phyloP scores from a whole-genome alignment of 1,140 invertebrate genomes.

The Brachionus angularis region DNA sequence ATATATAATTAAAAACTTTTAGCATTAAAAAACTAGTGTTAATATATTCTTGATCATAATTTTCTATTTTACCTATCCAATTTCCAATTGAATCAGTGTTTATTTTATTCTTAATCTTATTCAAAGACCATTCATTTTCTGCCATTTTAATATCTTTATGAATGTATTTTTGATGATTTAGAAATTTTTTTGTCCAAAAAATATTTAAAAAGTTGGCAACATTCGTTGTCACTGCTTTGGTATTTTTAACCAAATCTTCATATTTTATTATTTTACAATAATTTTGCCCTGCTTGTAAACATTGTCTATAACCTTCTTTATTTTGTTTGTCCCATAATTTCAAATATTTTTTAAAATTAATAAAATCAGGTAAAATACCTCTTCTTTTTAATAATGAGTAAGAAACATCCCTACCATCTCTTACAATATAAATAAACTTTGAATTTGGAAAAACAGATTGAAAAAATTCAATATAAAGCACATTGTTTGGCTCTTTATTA shows the following conservation, averaged over 20 bases:
- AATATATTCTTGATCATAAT: background rate
- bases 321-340: background rate
- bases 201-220: conserved; percentile 1
- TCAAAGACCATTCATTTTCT: conserved; percentile 3
- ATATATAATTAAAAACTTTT: too few species aligned
- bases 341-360: background rate
- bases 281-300: background rate
- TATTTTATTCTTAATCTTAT: conserved; percentile 15
- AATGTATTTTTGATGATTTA: conserved; percentile 15
- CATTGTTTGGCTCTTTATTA: conserved; percentile 9
- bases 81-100: background rate
- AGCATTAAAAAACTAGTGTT: background rate
- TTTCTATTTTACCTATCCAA: background rate
- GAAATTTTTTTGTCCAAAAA: background rate
- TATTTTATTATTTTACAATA: conserved; percentile 14
- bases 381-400: background rate
- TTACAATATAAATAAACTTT: conserved; percentile 14
- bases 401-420: conserved; percentile 14
- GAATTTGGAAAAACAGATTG: conserved; percentile 7
- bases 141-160: background rate
- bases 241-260: background rate
- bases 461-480: background rate
- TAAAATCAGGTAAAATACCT: background rate
- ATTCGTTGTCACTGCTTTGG: background rate
- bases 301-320: background rate